Conservation (phyloP, 1,140 invertebrate genomes). For the Oedothorax gibbosus region DNA sequence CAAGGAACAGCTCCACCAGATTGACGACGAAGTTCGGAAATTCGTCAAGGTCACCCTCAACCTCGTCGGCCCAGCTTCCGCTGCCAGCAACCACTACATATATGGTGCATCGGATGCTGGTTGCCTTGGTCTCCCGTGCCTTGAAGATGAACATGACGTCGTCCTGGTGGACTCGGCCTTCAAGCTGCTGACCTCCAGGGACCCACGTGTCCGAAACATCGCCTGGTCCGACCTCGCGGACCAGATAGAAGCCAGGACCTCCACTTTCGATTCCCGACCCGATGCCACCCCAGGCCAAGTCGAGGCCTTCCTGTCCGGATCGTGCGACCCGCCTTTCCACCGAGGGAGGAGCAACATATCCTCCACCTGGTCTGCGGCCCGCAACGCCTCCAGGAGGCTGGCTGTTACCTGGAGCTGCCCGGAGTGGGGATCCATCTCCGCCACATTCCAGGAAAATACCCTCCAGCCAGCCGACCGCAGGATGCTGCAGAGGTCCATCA, state of each 20-base stretch:
- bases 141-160: background rate
- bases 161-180: background rate
- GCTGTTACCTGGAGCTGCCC: too few species aligned
- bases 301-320: background rate
- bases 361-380: background rate
- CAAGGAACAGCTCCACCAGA: background rate
- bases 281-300: background rate
- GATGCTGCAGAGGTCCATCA: too few species aligned
- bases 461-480: too few species aligned
- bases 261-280: background rate
- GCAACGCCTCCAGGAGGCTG: background rate
- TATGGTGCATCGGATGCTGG: background rate
- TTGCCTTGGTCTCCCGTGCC: background rate
- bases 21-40: background rate
- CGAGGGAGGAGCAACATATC: background rate
- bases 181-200: conserved; percentile 9
- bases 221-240: background rate
- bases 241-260: background rate
- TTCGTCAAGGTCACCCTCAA: background rate
- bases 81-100: background rate
- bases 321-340: background rate
- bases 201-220: background rate
- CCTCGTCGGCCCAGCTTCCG: background rate
- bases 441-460: too few species aligned
- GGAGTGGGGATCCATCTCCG: too few species aligned